Evolutionary conservation across 1,140 invertebrate genomes (phyloP), one percentile per base, ranked within the genome.

Genomic region (Drosophila varians): DNA sequence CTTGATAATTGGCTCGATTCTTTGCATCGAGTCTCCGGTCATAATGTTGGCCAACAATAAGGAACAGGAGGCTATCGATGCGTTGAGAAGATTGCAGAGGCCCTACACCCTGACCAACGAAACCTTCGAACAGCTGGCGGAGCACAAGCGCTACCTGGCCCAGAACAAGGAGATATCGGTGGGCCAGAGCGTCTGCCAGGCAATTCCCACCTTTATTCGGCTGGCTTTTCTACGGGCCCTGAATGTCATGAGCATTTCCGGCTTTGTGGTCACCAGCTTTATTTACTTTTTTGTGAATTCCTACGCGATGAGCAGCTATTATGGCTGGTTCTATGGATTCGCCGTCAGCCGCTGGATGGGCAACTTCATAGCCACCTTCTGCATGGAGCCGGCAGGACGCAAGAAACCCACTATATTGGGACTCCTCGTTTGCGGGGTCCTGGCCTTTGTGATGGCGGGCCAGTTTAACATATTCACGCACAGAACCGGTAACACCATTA

Each of bases 11-110:
- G 58, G 66, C n/a, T 42, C 55, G 0, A 25, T 87, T 0, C 28
- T 87, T 1, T 53, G 28, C 46, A 68, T 77, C 16, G 82, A 86
- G 14, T 86, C 82, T 9, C 82, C 82, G n/a, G 82, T 86, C 6
- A 71, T 74, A 1, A 31, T 53, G 38, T 48, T 86, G 48, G 58
- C 69, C 14, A 74, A 68, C 19, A 84, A 75, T 1, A 28, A 86
- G 2, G 83, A 87, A 16, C 58, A 26, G 5, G 25, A 48, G 0
- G 82, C 82, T 5, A 55, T 74, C 0, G 82, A 88, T n/a, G 46
- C 61, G 4, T 12, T 87, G 25, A 60, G 82, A 0, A 62, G 83
- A 4, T 47, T 86, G 7, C 82, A 86, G 56, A 54, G 64, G 2
- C 82, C 80, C 0, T 43, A 68, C 1, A 64, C 52, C 0, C 7